phyloP scores from a whole-genome alignment of 2,888 invertebrate genomes.

The Coleophora flavipennella region DNA sequence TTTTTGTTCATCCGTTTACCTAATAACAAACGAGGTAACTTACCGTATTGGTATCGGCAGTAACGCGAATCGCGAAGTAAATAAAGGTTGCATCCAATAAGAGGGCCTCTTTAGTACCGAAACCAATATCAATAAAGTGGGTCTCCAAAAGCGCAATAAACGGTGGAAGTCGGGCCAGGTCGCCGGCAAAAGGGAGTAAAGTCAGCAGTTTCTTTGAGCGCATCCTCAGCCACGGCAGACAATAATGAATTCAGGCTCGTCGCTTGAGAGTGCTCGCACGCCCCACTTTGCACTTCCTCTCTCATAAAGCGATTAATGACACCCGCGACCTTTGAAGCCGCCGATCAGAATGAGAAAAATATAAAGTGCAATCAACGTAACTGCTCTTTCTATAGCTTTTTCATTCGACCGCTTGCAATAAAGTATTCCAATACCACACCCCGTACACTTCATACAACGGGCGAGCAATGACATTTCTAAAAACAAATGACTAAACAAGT shows the following conservation, averaged over 20 bases:
- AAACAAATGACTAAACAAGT: no score
- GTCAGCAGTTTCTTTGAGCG: conserved; percentile 67
- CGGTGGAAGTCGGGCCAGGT: conserved; percentile 39
- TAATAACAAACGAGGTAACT: no score
- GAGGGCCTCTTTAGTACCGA: conserved; percentile 16
- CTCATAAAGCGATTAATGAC: conserved; percentile 64
- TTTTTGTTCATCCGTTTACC: no score
- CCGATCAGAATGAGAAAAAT: conserved; percentile 47
- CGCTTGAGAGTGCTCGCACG: conserved; percentile 44
- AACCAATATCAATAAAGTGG: conserved; percentile 38
- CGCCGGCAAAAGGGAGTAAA: conserved; percentile 31
- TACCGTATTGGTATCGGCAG: no score
- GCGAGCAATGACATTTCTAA: no score
- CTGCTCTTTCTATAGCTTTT: no score
- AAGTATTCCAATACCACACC: no score
- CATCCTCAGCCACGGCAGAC: conserved; percentile 54
- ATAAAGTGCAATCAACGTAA: conserved; percentile 44
- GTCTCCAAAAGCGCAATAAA: conserved; percentile 52
- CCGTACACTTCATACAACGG: no score
- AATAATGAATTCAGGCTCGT: conserved; percentile 63
- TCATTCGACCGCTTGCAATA: no score
- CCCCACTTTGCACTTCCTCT: conserved; percentile 59
- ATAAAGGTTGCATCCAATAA: conserved; percentile 2
- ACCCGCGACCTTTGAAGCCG: conserved; percentile 46
- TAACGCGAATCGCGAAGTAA: not conserved